Evolutionary conservation across 1,140 invertebrate genomes (phyloP), one percentile per base, ranked within the genome.

Genomic region (Stenopsyche tienmushanensis): DNA sequence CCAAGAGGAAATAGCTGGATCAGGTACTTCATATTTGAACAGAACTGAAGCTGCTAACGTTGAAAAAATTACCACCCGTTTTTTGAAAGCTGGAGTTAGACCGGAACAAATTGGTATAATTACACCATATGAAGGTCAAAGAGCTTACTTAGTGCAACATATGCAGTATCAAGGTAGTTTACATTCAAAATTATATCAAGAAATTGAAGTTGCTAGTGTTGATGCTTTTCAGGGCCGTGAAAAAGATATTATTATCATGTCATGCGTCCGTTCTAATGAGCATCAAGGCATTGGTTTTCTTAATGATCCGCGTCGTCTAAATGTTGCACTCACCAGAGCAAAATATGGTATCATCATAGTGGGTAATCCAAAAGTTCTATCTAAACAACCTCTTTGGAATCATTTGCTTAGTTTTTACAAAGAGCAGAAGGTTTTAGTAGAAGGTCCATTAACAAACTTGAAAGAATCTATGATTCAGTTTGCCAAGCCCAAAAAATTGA

Each of bases 21-120:
- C 94, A 1, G 98, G 98, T 24, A 99, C 97, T 0, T 99, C 97
- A 1, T 99, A 99, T 77, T 82, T 99, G 8, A 99, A 99, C 79
- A 85, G 97, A 66, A 99, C 98, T 0, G 98, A 99, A 80, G 97
- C 98, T 0, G 90, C 96, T 0, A 97, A 97, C 77, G 97, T 99
- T 0, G 98, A 99, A 77, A 99, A 99, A 76, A 89, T 99, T 39
- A 92, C 94, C 0, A 98, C 95, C 0, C 84, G 92, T 42, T 97
- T 98, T 72, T 78, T 99, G 3, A 90, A 96, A 72, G 92, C 91
- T 8, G 97, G 97, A 3, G 90, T 99, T 0, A 93, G 96, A 72
- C 97, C 98, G 0, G 95, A 98, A 72, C 97, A 99, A 77, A 99
- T 99, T 62, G 98, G 98, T n/a, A 94, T 99, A 23, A 98, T 99